A percentile compares a stretch with the other conserved stretches of the same genome.
These are phyloP conservation scores for Drosophila neotestacea DNA, from an alignment of 2,888 invertebrate genomes.

Conservation along the genomic window DNA sequence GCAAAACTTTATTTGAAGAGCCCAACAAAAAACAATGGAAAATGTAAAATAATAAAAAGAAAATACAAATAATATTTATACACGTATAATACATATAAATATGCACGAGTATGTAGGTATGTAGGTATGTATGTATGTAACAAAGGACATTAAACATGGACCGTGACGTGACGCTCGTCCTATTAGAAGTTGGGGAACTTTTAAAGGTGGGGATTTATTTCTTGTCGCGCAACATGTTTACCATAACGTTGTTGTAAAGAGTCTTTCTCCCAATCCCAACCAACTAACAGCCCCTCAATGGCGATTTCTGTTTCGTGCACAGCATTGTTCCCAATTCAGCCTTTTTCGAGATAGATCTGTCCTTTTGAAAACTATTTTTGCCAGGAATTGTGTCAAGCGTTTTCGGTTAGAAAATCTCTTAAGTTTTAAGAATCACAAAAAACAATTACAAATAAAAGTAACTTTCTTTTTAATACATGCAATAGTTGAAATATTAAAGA, in stretches of 20 bases:
- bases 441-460: no score
- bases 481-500: no score
- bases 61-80: constrained; percentile 31
- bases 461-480: no score
- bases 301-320: constrained; percentile 54
- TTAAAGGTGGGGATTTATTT: constrained; percentile 29
- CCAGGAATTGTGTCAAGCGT: no score
- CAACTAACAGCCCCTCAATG: not conserved
- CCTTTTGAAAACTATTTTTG: no score
- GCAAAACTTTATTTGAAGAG: constrained; percentile 33
- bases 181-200: not conserved
- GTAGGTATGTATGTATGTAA: not conserved
- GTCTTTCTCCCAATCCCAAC: not conserved
- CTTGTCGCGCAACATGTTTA: constrained; percentile 65
- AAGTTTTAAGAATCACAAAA: no score
- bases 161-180: constrained; percentile 44
- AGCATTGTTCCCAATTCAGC: constrained; percentile 14
- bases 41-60: constrained; percentile 18
- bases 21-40: constrained; percentile 1
- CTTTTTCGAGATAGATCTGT: no score
- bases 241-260: constrained; percentile 13
- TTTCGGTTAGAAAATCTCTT: no score
- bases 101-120: not conserved
- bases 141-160: constrained; percentile 60
- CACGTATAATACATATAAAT: not conserved